A percentile compares a stretch with the other conserved stretches of the same genome.
Conservation (phyloP, 2,113 vertebrate genomes). For the Catharus fuscescens region DNA sequence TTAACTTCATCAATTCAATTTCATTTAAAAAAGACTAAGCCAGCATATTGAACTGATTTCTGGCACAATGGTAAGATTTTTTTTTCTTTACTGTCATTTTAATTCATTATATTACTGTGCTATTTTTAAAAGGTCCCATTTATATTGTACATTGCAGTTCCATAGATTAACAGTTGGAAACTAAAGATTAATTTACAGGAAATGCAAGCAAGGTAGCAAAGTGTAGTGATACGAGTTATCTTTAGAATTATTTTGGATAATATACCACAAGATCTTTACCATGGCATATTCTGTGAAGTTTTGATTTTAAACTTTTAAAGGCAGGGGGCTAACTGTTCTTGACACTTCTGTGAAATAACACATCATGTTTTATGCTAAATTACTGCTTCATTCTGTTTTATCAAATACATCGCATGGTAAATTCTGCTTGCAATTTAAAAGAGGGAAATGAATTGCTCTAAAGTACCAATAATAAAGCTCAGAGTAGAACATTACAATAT, state of each 20-base stretch:
- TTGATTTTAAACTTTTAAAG: not conserved
- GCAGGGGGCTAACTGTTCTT: not conserved
- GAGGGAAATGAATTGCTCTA: not conserved
- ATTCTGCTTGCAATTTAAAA: not conserved
- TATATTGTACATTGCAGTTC: constrained; percentile 57
- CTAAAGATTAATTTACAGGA: constrained; percentile 69
- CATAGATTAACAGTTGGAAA: constrained; percentile 67
- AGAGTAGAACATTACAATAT: not conserved
- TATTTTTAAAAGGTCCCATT: constrained; percentile 69
- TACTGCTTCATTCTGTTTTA: not conserved
- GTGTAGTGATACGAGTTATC: not conserved
- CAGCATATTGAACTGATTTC: constrained; percentile 67
- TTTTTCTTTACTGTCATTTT: constrained; percentile 63
- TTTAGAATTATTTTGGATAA: not conserved
- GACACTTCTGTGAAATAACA: not conserved
- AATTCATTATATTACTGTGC: constrained; percentile 60
- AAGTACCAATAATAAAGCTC: not conserved
- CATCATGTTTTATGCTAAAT: not conserved
- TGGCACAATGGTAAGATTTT: constrained; percentile 36
- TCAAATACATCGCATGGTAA: not conserved
- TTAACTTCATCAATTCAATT: constrained; percentile 64
- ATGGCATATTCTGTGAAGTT: not conserved
- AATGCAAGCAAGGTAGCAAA: constrained; percentile 39
- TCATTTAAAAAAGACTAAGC: constrained; percentile 69
- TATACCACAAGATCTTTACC: not conserved